These are phyloP conservation scores for Dasypus novemcinctus DNA, from an alignment of 2,113 vertebrate species.

Conservation along the genomic window DNA sequence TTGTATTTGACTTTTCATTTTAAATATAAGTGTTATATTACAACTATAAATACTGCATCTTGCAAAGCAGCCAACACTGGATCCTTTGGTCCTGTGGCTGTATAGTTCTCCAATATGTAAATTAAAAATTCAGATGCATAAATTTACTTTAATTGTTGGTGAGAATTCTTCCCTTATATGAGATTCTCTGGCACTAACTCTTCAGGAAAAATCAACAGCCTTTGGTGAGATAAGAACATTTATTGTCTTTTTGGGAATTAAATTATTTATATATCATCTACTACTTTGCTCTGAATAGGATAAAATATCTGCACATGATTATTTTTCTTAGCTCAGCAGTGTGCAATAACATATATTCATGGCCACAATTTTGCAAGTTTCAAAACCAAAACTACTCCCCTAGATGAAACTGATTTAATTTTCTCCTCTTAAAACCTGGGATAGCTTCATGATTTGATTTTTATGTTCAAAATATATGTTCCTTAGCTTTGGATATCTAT, in stretches of 20 bases:
- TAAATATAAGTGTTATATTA: neutral
- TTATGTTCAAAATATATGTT: no score
- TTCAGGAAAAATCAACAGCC: neutral
- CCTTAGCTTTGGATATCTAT: neutral
- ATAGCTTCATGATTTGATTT: neutral
- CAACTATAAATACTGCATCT: neutral
- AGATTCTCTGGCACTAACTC: neutral
- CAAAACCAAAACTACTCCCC: neutral
- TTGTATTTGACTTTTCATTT: neutral
- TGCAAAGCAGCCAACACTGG: neutral
- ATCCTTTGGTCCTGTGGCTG: neutral
- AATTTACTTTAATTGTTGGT: neutral
- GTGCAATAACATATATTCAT: no score
- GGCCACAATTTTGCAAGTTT: no score
- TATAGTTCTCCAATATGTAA: no score
- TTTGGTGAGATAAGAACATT: neutral
- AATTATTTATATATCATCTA: neutral
- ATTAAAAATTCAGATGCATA: neutral
- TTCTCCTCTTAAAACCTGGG: neutral
- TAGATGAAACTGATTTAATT: neutral
- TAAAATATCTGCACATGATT: neutral
- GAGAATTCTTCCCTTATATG: neutral
- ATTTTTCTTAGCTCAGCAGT: neutral
- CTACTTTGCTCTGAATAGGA: neutral
- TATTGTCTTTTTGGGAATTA: neutral